Percentiles rank a stretch among this genome's conserved stretches.
phyloP scores from a whole-genome alignment of 2,113 vertebrate genomes.

The Hippolais icterina region DNA sequence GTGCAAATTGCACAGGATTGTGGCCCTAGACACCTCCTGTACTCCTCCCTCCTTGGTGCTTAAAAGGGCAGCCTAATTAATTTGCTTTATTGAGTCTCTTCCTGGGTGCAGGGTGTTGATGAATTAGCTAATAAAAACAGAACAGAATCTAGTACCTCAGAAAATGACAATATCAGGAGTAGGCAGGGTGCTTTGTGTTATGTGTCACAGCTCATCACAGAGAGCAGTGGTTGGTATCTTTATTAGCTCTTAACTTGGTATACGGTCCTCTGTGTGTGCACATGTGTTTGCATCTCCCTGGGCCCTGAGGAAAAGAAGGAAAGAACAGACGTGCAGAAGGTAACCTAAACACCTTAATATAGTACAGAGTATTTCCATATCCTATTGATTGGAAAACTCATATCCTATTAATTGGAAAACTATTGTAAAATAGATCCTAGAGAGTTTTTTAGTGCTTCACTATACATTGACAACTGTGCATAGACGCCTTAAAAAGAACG shows the following conservation, averaged over 20 bases:
- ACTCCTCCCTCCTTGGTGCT: background rate
- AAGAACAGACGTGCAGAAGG: background rate
- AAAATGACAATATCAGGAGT: slow-evolving; percentile 34
- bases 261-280: fast-evolving
- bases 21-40: background rate
- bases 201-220: slow-evolving; percentile 47
- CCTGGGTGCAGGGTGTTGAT: slow-evolving; percentile 48
- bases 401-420: background rate
- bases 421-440: background rate
- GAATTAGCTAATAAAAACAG: slow-evolving; percentile 48
- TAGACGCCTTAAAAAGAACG: background rate
- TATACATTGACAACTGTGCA: background rate
- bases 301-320: background rate
- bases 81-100: slow-evolving; percentile 41
- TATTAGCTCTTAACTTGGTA: slow-evolving; percentile 35
- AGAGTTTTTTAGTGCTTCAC: background rate
- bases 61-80: slow-evolving; percentile 65
- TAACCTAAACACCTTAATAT: background rate
- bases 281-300: fast-evolving
- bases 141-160: slow-evolving; percentile 9
- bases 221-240: slow-evolving; percentile 29
- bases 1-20: background rate
- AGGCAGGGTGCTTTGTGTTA: slow-evolving; percentile 29
- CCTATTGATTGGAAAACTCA: background rate
- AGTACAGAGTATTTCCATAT: background rate